Conservation (phyloP, 2,888 invertebrate species). For the Parelbella ahira region DNA sequence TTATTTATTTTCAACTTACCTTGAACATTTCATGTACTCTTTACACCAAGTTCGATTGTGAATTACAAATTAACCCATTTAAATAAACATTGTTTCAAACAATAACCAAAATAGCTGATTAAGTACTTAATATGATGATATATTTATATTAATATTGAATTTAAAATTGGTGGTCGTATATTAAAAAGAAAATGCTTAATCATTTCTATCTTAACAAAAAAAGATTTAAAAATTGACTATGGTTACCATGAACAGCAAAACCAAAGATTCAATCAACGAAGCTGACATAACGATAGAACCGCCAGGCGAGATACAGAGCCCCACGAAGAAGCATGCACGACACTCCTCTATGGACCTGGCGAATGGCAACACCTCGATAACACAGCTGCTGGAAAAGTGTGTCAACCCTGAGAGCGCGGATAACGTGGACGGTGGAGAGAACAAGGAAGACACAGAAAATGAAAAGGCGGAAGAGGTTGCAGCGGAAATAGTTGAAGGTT, state of each 20-base stretch:
- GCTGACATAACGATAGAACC: constrained; percentile 73
- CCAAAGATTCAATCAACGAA: constrained; percentile 65
- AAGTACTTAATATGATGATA: too few species aligned
- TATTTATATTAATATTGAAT: too few species aligned
- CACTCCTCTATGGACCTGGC: constrained; percentile 77
- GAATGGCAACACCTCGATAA: constrained; percentile 60
- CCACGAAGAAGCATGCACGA: constrained; percentile 61
- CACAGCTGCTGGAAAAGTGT: constrained; percentile 71
- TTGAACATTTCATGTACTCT: too few species aligned
- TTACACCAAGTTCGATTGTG: too few species aligned
- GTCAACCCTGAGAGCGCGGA: constrained; percentile 49
- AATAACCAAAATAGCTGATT: too few species aligned
- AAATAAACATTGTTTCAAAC: too few species aligned
- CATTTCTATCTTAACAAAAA: too few species aligned
- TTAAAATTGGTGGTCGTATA: too few species aligned
- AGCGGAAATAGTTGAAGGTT: constrained; percentile 16
- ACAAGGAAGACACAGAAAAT: constrained; percentile 13
- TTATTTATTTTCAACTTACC: too few species aligned
- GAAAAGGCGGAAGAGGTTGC: constrained; percentile 6
- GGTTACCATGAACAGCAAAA: constrained; percentile 46
- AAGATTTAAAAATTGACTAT: too few species aligned
- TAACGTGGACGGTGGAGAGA: constrained; percentile 31
- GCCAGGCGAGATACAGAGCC: constrained; percentile 46
- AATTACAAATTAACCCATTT: too few species aligned
- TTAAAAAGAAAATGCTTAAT: too few species aligned